Base-by-base conservation (phyloP, 2,797 vertebrate genomes). In the Crocodylus rhombifer region DNA sequence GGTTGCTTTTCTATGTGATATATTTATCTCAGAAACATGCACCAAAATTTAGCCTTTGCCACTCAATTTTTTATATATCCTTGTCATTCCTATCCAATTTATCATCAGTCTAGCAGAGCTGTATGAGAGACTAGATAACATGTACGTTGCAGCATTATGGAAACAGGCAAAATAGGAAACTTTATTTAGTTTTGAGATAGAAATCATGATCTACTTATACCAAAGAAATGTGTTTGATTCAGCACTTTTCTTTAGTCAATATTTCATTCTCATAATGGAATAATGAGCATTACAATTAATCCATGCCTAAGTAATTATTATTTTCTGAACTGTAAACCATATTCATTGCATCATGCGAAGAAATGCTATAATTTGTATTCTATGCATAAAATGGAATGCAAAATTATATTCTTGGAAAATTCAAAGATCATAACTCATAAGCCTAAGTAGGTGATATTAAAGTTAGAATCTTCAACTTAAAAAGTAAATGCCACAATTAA, bases 251-350 rank as follows among this genome's bases (percentile, higher is more conserved):
- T 90, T 92, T 56, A 82, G 25, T 65, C 64, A 69, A 36, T 89
- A 77, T 67, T 89, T 33, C 84, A 17, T 4, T 33, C 93, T 94
- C 80, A 83, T 82, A 82, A 71, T 82, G 80, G 20, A 83, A 7
- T 55, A 60, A 1, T 75, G 33, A 90, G 7, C 55, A 10, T 33
- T 81, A 73, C 77, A 51, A 92, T 58, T 51, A 91, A 89, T 58
- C 76, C 23, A 55, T n/a, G 55, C 12, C 11, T 10, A 61, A 69
- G 14, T 51, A 87, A 85, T 23, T 57, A 33, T 9, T 65, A 83
- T 85, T 87, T 91, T 33, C 67, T 84, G 77, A 74, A 79, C 88
- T 86, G 80, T 16, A 60, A 30, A 71, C 12, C 36, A 62, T 14
- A 71, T 57, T 69, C 16, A 63, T 69, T 69, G 56, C 42, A 8